Percentiles rank a stretch among this genome's conserved stretches.
These are phyloP conservation scores for Camptogramma bilineatum DNA, from an alignment of 2,888 invertebrate species.

Conservation along the genomic window DNA sequence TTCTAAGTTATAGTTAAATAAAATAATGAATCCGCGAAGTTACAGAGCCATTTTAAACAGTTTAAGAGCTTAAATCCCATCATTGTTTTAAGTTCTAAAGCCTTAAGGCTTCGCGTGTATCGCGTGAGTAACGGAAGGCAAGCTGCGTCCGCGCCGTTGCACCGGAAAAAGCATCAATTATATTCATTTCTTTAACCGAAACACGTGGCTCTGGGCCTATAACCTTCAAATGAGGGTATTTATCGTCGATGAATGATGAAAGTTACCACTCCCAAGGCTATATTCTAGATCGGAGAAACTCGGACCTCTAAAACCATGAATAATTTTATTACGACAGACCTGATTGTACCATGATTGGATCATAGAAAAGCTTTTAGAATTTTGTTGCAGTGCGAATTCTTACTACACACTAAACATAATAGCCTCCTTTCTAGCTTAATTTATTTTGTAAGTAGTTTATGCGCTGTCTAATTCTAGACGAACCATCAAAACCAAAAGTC, in stretches of 20 bases:
- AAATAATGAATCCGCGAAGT: background rate
- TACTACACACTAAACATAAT: background rate
- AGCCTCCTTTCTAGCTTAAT: background rate
- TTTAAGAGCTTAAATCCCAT: constrained; percentile 2
- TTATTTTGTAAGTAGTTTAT: constrained; percentile 2
- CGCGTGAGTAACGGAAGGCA: constrained; percentile 62
- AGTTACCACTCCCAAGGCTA: background rate
- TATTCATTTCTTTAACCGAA: constrained; percentile 46
- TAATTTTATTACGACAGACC: background rate
- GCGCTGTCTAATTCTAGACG: constrained; percentile 19
- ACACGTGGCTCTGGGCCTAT: constrained; percentile 23
- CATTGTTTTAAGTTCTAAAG: constrained; percentile 1
- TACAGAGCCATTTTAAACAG: background rate
- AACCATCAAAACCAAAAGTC: constrained; percentile 35
- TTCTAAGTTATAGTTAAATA: no score
- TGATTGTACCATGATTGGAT: background rate
- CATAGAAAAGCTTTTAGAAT: background rate
- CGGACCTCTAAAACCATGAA: constrained; percentile 4
- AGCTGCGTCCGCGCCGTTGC: constrained; percentile 67
- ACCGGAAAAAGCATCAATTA: constrained; percentile 58
- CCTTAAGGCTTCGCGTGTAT: constrained; percentile 26
- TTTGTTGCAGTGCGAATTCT: background rate
- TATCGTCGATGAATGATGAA: background rate
- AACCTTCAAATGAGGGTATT: constrained; percentile 14
- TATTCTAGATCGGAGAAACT: constrained; percentile 1